A percentile compares a stretch with the other conserved stretches of the same genome.
These are phyloP conservation scores for Lasioglossum baleicum DNA, from an alignment of 1,140 invertebrate species.

Conservation along the genomic window DNA sequence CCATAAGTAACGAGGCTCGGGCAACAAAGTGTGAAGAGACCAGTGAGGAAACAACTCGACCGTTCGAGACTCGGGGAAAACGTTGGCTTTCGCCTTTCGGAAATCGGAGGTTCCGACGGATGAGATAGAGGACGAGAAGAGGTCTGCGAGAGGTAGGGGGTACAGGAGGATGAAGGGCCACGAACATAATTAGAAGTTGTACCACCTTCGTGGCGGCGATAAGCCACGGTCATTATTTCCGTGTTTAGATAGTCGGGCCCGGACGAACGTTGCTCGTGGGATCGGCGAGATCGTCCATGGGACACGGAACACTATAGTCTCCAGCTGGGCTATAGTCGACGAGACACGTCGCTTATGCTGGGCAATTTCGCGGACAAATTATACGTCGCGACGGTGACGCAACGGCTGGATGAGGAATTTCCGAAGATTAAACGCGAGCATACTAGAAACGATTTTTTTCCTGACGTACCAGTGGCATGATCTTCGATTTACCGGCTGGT, in stretches of 20 bases:
- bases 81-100: neutral
- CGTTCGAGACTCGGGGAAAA: no score
- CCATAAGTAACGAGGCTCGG: neutral
- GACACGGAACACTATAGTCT: conserved; percentile 48
- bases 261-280: conserved; percentile 57
- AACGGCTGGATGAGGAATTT: no score
- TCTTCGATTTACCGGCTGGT: no score
- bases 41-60: neutral
- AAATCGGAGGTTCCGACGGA: conserved; percentile 10
- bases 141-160: conserved; percentile 3
- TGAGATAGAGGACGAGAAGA: conserved; percentile 17
- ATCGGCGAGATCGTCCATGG: conserved; percentile 51
- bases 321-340: no score
- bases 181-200: conserved; percentile 78
- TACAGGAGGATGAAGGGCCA: conserved; percentile 40
- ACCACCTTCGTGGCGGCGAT: conserved; percentile 69
- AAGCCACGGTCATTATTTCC: conserved; percentile 77
- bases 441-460: no score
- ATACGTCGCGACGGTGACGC: no score
- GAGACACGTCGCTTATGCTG: no score
- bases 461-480: no score
- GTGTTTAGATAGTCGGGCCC: conserved; percentile 76
- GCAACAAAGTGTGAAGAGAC: neutral
- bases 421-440: no score
- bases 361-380: no score